Evolutionary conservation across 2,797 vertebrate species (phyloP).

Genomic region (Heliangelus exortis): DNA sequence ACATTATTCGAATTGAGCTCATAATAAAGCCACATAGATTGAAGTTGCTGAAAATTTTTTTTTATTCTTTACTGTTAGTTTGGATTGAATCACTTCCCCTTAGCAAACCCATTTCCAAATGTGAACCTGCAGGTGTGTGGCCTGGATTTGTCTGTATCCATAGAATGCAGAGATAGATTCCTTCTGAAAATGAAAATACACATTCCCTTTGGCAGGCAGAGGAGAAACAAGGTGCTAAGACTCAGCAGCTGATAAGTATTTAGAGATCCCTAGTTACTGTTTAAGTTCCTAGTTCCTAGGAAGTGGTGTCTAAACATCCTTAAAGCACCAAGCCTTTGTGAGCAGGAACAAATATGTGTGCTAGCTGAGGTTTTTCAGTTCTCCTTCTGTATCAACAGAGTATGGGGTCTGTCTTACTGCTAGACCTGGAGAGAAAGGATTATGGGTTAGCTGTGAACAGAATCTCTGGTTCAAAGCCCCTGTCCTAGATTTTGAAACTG

Average conservation of each 20-base stretch:
- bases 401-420: background rate
- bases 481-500: background rate
- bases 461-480: background rate
- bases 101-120: background rate
- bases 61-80: background rate
- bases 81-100: background rate
- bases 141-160: background rate
- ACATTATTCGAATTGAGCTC: background rate
- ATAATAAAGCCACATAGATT: background rate
- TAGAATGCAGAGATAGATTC: background rate
- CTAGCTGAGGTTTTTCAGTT: background rate
- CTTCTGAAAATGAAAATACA: background rate
- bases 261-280: background rate
- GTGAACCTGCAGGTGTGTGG: background rate
- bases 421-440: background rate
- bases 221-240: background rate
- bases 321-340: background rate
- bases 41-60: background rate
- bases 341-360: background rate
- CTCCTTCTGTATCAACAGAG: background rate
- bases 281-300: background rate
- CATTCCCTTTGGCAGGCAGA: background rate
- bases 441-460: background rate
- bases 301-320: background rate
- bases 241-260: background rate